Evolutionary conservation across 1,140 invertebrate genomes (phyloP).

Genomic region (Papilio dardanus): DNA sequence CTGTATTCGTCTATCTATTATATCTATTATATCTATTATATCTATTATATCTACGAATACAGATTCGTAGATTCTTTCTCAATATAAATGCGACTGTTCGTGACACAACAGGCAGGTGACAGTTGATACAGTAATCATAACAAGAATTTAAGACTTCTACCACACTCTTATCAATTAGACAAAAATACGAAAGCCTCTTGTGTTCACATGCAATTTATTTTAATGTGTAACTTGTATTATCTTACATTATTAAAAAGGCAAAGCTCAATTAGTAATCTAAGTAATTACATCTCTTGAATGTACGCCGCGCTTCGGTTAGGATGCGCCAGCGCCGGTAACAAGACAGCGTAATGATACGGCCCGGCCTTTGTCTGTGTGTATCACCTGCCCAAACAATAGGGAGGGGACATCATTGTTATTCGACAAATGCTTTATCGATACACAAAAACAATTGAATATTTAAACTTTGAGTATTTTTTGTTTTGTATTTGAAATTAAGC

Average conservation of each 20-base stretch:
- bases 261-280: slow-evolving; percentile 63
- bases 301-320: slow-evolving; percentile 62
- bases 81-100: too few species aligned
- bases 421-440: slow-evolving; percentile 44
- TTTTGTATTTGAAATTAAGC: background rate
- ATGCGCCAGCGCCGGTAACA: slow-evolving; percentile 76
- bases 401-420: slow-evolving; percentile 46
- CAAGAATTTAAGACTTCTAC: too few species aligned
- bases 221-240: background rate
- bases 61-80: too few species aligned
- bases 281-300: slow-evolving; percentile 75
- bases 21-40: too few species aligned
- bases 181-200: background rate
- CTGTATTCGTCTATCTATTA: too few species aligned
- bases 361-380: slow-evolving; percentile 75
- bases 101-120: too few species aligned
- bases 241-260: slow-evolving; percentile 11
- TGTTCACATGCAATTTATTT: slow-evolving; percentile 7
- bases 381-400: slow-evolving; percentile 79
- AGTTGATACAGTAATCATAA: too few species aligned
- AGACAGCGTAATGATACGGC: slow-evolving; percentile 80
- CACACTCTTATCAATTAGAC: background rate
- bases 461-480: background rate
- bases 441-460: slow-evolving; percentile 15
- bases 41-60: too few species aligned